Percentiles rank a stretch among this genome's conserved stretches.
Evolutionary conservation across 30 jellyfish, hydroid and myxozoan genomes (phyloP).

Genomic region (Chironex yamaguchii): DNA sequence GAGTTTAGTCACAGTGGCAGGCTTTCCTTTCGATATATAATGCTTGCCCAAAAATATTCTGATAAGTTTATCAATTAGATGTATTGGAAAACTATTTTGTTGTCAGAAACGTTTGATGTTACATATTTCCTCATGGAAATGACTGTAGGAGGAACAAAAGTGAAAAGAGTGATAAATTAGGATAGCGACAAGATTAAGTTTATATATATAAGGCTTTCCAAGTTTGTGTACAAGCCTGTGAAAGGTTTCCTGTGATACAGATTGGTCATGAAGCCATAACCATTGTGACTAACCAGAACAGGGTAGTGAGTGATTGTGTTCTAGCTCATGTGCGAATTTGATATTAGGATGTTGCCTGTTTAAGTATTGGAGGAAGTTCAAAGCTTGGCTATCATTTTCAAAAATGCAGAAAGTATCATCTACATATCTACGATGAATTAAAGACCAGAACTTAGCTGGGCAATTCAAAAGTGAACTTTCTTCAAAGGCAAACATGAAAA

Average conservation of each 20-base stretch:
- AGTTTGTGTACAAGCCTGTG: conserved; percentile 14
- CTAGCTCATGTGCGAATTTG: conserved; percentile 28
- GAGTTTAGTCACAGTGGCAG: neutral
- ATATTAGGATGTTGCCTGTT: conserved; percentile 38
- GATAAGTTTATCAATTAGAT: no score
- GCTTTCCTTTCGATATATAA: no score
- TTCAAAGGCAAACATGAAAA: conserved; percentile 54
- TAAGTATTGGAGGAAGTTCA: neutral
- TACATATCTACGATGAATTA: conserved; percentile 47
- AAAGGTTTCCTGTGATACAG: conserved; percentile 14
- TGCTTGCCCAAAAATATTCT: no score
- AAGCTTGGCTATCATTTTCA: conserved; percentile 6
- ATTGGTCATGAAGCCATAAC: neutral
- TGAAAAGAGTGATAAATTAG: no score
- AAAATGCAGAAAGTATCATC: conserved; percentile 51
- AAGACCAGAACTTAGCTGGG: conserved; percentile 43
- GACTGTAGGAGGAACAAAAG: neutral
- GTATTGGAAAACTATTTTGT: neutral
- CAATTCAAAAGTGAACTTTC: neutral
- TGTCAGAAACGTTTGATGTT: neutral
- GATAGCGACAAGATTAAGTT: neutral
- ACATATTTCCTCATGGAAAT: conserved; percentile 20
- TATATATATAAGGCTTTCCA: conserved; percentile 9
- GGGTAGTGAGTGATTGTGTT: conserved; percentile 3
- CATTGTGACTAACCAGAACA: neutral